phyloP scores from a whole-genome alignment of 2,888 invertebrate genomes.

The Rhorus exstirpatorius region DNA sequence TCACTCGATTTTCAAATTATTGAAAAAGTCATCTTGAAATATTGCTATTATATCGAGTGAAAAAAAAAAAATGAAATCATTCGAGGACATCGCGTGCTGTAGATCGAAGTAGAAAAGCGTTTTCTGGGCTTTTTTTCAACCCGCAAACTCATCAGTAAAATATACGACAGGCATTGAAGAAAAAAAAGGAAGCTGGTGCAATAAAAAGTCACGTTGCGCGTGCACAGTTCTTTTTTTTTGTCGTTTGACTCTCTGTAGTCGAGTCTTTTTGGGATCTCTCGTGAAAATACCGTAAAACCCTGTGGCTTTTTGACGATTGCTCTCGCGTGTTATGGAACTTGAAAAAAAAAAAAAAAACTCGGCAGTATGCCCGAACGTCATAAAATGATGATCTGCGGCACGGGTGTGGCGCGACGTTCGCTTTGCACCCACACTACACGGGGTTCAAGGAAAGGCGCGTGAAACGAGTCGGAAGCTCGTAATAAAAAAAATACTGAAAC shows the following conservation, averaged over 20 bases:
- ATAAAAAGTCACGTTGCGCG: conserved; percentile 54
- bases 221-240: conserved; percentile 6
- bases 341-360: conserved; percentile 29
- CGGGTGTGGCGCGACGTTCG: conserved; percentile 28
- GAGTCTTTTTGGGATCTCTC: conserved; percentile 36
- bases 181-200: conserved; percentile 49
- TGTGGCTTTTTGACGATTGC: conserved; percentile 55
- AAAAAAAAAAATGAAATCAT: background rate
- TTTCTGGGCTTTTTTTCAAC: conserved; percentile 45
- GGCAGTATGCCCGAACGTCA: conserved; percentile 31
- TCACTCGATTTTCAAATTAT: no score
- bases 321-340: conserved; percentile 51
- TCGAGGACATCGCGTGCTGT: background rate
- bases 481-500: conserved; percentile 48
- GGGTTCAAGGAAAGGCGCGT: conserved; percentile 20
- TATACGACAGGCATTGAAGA: conserved; percentile 58
- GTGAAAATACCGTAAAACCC: conserved; percentile 66
- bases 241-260: conserved; percentile 16
- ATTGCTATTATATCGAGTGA: background rate
- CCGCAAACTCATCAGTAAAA: conserved; percentile 59
- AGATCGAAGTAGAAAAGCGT: background rate
- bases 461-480: conserved; percentile 43
- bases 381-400: conserved; percentile 60
- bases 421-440: conserved; percentile 13
- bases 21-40: no score